Conservation (phyloP, 2,888 invertebrate genomes). For the Diplolepis rosae region DNA sequence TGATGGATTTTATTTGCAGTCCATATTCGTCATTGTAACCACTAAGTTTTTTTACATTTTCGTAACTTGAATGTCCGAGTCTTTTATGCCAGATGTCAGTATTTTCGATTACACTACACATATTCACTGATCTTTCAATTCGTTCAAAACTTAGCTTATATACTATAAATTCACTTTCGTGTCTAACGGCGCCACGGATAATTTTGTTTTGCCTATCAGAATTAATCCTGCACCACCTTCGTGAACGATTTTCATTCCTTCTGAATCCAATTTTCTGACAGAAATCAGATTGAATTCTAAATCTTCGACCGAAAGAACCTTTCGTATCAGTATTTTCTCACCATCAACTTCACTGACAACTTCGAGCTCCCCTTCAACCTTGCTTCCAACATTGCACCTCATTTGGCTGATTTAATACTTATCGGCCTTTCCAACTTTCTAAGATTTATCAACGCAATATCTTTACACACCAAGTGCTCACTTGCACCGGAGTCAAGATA, state of each 20-base stretch:
- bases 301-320: no score
- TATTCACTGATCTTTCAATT: no score
- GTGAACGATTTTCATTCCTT: no score
- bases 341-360: not conserved
- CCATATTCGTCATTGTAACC: slow-evolving; percentile 33
- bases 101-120: slow-evolving; percentile 34
- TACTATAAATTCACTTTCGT: slow-evolving; percentile 33
- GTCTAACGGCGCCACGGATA: not conserved
- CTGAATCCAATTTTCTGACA: no score
- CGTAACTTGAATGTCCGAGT: no score
- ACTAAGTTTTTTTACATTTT: slow-evolving; percentile 32
- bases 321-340: not conserved
- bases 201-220: not conserved
- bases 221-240: not conserved
- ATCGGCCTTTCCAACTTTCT: no score
- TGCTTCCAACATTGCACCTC: not conserved
- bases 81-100: slow-evolving; percentile 40
- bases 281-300: no score
- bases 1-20: no score
- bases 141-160: slow-evolving; percentile 43
- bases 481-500: no score
- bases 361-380: not conserved
- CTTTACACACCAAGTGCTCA: no score
- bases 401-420: not conserved
- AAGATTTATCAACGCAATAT: no score